phyloP scores from a whole-genome alignment of 2,113 vertebrate species.

The Rynchops niger region DNA sequence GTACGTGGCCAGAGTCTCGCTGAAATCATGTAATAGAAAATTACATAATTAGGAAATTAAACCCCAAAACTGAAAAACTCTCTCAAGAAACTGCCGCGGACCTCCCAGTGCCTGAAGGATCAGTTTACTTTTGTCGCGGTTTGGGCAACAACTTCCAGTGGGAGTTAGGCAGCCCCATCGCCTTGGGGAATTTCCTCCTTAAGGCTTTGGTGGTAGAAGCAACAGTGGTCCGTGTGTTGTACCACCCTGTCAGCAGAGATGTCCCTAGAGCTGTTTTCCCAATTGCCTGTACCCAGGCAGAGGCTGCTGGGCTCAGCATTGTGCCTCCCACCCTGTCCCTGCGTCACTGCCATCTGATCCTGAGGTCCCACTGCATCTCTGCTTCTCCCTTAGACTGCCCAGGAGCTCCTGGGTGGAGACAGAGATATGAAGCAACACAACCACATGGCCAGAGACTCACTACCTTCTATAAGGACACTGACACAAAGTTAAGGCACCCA shows the following conservation, averaged over 20 bases:
- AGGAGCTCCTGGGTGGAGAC: not conserved
- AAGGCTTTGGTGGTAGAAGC: not conserved
- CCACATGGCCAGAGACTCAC: not conserved
- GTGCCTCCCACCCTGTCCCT: not conserved
- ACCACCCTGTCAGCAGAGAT: not conserved
- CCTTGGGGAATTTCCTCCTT: not conserved
- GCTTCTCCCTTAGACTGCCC: not conserved
- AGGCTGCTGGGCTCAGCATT: not conserved
- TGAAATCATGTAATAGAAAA: not conserved
- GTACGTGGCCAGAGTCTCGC: not conserved
- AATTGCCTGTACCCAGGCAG: not conserved
- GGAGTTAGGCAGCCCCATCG: not conserved
- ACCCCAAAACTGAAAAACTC: not conserved
- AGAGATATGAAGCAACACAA: not conserved
- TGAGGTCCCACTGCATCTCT: too few relatives aligned
- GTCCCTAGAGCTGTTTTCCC: not conserved
- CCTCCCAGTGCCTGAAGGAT: not conserved
- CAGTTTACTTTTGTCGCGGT: not conserved
- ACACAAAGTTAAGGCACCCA: not conserved
- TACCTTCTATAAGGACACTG: not conserved
- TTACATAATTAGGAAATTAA: not conserved
- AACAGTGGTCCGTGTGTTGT: not conserved
- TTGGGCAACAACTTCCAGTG: not conserved
- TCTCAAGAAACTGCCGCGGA: not conserved
- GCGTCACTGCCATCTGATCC: not conserved